Evolutionary conservation across 2,113 vertebrate genomes (phyloP).

Genomic region (Syngnathus floridae): DNA sequence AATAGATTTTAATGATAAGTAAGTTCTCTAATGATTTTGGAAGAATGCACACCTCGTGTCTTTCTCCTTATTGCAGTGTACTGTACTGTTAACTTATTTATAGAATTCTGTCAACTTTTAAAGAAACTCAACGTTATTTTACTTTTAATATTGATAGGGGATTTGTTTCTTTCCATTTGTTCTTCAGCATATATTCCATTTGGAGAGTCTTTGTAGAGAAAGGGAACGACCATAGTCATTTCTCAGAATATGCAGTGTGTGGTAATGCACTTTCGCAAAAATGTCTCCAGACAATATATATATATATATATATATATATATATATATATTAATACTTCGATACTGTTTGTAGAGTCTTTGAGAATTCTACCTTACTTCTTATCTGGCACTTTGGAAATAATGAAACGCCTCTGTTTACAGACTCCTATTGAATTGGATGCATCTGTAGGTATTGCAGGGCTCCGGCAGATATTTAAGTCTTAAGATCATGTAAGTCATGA

Average conservation of each 20-base stretch:
- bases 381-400: conserved; percentile 11
- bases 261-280: not conserved
- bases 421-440: conserved; percentile 15
- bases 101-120: not conserved
- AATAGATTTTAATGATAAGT: conserved; percentile 14
- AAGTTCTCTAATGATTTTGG: not conserved
- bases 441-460: not conserved
- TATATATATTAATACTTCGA: conserved; percentile 13
- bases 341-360: conserved; percentile 20
- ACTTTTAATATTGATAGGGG: not conserved
- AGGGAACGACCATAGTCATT: not conserved
- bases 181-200: not conserved
- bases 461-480: not conserved
- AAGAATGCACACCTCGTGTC: conserved; percentile 7
- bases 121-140: not conserved
- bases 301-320: too few species aligned
- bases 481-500: not conserved
- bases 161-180: not conserved
- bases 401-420: conserved; percentile 6
- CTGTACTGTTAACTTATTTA: not conserved
- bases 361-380: conserved; percentile 6
- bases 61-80: conserved; percentile 14
- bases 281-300: not conserved
- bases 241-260: not conserved
- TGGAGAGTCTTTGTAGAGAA: not conserved